A percentile compares a stretch with the other conserved stretches of the same genome.
Conservation (phyloP, 2,113 vertebrate species). For the Coracopsis vasa region DNA sequence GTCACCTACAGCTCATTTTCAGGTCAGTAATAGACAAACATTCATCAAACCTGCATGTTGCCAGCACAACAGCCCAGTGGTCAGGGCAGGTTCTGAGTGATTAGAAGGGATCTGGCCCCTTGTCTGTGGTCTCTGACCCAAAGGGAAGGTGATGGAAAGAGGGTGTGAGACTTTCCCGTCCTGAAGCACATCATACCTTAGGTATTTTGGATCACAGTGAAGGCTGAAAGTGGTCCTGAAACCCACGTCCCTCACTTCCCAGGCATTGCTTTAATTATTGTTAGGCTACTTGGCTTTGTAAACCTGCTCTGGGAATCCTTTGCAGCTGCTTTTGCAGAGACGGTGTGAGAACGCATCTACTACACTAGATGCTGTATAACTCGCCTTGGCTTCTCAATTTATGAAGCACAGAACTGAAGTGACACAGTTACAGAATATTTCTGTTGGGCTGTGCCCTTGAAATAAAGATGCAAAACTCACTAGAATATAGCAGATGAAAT, state of each 20-base stretch:
- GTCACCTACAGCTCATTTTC: neutral
- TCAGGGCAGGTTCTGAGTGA: neutral
- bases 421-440: rapidly evolving
- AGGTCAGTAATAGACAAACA: neutral
- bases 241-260: neutral
- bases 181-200: neutral
- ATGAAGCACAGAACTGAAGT: neutral
- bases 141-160: neutral
- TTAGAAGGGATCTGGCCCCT: rapidly evolving
- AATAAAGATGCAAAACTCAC: neutral
- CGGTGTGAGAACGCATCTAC: neutral
- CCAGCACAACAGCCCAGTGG: neutral
- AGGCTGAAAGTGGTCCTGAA: neutral
- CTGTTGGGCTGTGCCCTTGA: neutral
- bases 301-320: neutral
- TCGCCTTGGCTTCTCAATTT: neutral
- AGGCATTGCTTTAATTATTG: neutral
- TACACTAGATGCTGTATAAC: neutral
- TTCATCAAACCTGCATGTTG: neutral
- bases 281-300: neutral
- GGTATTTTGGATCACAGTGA: neutral
- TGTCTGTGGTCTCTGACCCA: neutral
- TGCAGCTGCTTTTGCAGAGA: neutral
- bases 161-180: rapidly evolving
- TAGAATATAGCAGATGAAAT: neutral